These are phyloP conservation scores for Endotricha flammealis DNA, from an alignment of 2,888 invertebrate genomes.

Conservation along the genomic window DNA sequence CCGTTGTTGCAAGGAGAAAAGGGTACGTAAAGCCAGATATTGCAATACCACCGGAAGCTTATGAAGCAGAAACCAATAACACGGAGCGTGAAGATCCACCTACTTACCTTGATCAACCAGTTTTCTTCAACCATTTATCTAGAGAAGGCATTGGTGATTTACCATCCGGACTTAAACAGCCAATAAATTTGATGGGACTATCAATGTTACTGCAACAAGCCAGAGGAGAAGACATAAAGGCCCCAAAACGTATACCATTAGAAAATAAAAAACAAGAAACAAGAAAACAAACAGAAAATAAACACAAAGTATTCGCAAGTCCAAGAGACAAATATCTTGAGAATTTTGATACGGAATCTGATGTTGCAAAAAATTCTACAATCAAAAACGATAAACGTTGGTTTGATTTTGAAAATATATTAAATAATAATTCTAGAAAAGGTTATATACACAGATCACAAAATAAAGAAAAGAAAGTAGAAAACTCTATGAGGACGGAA, in stretches of 20 bases:
- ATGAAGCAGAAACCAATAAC: no score
- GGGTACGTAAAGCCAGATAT: background rate
- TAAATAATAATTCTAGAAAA: background rate
- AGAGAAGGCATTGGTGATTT: conserved; percentile 34
- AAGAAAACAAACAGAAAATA: background rate
- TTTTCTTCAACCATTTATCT: conserved; percentile 43
- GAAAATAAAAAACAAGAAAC: background rate
- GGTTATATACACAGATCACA: background rate
- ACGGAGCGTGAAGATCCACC: no score
- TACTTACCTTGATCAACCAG: no score
- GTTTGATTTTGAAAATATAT: conserved; percentile 1
- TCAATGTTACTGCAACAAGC: conserved; percentile 12
- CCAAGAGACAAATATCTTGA: background rate
- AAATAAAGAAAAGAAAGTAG: background rate
- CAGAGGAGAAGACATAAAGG: no score
- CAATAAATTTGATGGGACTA: conserved; percentile 31
- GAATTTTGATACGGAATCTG: background rate
- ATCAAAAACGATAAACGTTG: background rate
- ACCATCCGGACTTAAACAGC: conserved; percentile 20
- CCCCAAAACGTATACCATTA: conserved; percentile 2
- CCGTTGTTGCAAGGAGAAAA: conserved; percentile 20
- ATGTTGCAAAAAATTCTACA: background rate
- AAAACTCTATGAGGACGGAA: no score
- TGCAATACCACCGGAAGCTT: no score
- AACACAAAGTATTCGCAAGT: background rate